These are phyloP conservation scores for Avahi laniger DNA, from an alignment of 2,797 vertebrate species.

Conservation along the genomic window DNA sequence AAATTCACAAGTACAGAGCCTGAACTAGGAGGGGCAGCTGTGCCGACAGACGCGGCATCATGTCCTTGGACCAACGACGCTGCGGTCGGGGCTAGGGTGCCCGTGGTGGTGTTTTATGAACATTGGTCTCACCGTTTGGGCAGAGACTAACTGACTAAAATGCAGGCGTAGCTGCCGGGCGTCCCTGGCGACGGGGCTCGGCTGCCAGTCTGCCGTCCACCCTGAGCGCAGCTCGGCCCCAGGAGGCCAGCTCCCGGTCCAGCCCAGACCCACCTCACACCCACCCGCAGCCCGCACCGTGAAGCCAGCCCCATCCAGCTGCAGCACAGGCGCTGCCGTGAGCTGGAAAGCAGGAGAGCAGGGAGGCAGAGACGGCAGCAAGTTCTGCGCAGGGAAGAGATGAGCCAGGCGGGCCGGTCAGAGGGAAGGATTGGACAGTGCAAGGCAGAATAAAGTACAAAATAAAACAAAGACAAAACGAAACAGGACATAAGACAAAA, in stretches of 20 bases:
- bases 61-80: accelerated
- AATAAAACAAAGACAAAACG: not conserved
- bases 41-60: too few species aligned
- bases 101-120: accelerated
- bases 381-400: too few species aligned
- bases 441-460: not conserved
- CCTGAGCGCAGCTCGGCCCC: too few species aligned
- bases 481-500: not conserved
- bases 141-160: not conserved
- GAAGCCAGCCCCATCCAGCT: not conserved
- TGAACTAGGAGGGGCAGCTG: not conserved
- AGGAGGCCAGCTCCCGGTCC: not conserved
- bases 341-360: not conserved
- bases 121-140: accelerated
- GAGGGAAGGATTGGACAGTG: too few species aligned
- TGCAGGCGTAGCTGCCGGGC: not conserved
- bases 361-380: too few species aligned
- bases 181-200: not conserved
- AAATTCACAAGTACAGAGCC: not conserved
- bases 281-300: not conserved
- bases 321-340: not conserved
- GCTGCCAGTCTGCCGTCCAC: too few species aligned
- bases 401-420: too few species aligned
- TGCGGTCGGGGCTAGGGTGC: not conserved
- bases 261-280: too few species aligned